Percentiles rank a stretch among this genome's conserved stretches.
Conservation (phyloP, 2,888 invertebrate species). For the Drosophila kokeensis region DNA sequence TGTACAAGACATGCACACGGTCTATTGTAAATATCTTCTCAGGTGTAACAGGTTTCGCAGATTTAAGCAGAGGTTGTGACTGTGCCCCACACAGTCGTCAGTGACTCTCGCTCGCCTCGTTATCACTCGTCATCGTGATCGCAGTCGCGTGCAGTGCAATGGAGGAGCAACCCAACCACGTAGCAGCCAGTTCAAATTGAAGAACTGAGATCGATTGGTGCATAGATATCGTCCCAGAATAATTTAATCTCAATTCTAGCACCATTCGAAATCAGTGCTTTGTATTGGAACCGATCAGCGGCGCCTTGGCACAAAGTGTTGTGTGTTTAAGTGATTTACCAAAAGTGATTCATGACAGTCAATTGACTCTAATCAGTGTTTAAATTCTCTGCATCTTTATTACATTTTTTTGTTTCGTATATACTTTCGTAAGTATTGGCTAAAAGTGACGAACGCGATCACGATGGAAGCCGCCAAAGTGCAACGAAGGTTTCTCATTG, state of each 20-base stretch:
- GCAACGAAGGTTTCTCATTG: conserved; percentile 34
- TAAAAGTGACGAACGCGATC: conserved; percentile 18
- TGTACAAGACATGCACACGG: conserved; percentile 27
- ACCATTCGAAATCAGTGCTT: conserved; percentile 85
- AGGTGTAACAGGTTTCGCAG: conserved; percentile 84
- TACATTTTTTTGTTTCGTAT: not conserved
- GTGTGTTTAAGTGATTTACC: conserved; percentile 4
- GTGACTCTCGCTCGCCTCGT: conserved; percentile 53
- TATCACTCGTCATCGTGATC: conserved; percentile 46
- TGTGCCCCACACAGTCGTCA: conserved; percentile 60
- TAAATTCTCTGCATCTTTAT: not conserved
- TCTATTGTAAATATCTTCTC: conserved; percentile 83
- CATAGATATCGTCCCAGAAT: conserved; percentile 72
- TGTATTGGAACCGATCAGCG: conserved; percentile 77
- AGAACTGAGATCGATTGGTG: conserved; percentile 84
- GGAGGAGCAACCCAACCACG: not conserved
- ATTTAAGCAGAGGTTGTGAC: conserved; percentile 78
- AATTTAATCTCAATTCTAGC: conserved; percentile 76
- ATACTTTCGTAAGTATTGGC: conserved; percentile 15
- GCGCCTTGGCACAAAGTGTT: conserved; percentile 15
- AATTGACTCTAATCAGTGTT: not conserved
- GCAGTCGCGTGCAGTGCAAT: not conserved
- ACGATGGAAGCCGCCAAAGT: conserved; percentile 45
- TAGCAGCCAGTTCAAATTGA: conserved; percentile 68
- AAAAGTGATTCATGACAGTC: not conserved